These are phyloP conservation scores for Pristionchus fissidentatus DNA, from an alignment of 2,888 invertebrate genomes.

Conservation along the genomic window DNA sequence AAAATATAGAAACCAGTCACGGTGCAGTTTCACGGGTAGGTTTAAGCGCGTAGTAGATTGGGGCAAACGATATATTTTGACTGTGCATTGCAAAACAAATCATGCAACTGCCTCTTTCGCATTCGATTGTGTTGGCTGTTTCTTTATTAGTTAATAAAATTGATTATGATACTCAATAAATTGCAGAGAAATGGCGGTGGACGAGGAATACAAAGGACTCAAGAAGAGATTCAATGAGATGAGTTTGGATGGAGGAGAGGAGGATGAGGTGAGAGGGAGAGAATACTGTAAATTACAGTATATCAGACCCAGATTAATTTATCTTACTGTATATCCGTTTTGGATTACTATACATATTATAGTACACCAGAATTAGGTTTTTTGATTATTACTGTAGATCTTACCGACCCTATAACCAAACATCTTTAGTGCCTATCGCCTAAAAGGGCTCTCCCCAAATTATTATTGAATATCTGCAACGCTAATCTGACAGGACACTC, in stretches of 20 bases:
- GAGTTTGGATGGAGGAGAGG: slow-evolving; percentile 26
- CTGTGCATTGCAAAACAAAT: too few relatives aligned
- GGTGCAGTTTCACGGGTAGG: too few relatives aligned
- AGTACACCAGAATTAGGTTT: background rate
- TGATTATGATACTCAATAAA: background rate
- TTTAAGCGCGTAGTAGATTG: too few relatives aligned
- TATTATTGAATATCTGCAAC: too few relatives aligned
- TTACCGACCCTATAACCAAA: too few relatives aligned
- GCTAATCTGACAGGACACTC: slow-evolving; percentile 39
- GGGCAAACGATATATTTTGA: background rate
- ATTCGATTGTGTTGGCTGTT: too few relatives aligned
- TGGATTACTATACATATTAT: background rate
- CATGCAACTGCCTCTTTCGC: too few relatives aligned
- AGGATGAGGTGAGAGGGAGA: slow-evolving; percentile 23
- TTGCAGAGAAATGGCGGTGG: slow-evolving; percentile 34
- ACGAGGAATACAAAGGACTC: slow-evolving; percentile 44
- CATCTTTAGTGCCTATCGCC: background rate
- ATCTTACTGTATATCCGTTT: background rate
- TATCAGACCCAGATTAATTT: background rate
- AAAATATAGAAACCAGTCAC: too few relatives aligned
- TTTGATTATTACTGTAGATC: background rate
- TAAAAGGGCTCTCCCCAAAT: too few relatives aligned
- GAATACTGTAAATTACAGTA: background rate
- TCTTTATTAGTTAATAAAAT: too few relatives aligned
- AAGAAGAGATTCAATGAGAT: slow-evolving; percentile 37